Evolutionary conservation across 1,140 invertebrate genomes (phyloP).

Genomic region (Proctacanthus coquilletti): DNA sequence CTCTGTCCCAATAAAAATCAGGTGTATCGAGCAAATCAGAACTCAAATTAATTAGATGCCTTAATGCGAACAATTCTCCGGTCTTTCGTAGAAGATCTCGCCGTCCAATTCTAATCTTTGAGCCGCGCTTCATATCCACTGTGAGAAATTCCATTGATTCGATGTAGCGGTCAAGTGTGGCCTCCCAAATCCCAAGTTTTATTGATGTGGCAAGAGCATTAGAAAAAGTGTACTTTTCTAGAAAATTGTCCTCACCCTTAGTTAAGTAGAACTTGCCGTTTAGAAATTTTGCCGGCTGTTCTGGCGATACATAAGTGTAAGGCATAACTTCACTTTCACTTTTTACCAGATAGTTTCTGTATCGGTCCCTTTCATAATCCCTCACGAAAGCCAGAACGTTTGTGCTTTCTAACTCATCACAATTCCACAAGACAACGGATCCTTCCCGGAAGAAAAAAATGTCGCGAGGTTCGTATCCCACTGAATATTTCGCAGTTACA

Average conservation of each 20-base stretch:
- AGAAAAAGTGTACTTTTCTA: constrained; percentile 37
- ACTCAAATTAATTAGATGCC: constrained; percentile 80
- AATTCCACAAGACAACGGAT: constrained; percentile 85
- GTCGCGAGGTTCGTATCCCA: constrained; percentile 52
- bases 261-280: constrained; percentile 29
- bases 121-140: constrained; percentile 59
- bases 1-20: constrained; percentile 94
- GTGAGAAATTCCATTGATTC: constrained; percentile 68
- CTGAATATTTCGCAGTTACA: constrained; percentile 56
- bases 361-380: constrained; percentile 40
- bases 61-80: constrained; percentile 76
- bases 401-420: constrained; percentile 62
- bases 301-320: constrained; percentile 44
- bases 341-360: constrained; percentile 47
- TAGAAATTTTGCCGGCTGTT: background rate
- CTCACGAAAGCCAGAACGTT: constrained; percentile 61
- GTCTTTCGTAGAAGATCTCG: constrained; percentile 71
- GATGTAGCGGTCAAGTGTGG: constrained; percentile 64
- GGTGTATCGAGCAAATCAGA: constrained; percentile 88
- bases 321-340: constrained; percentile 72
- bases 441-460: constrained; percentile 81
- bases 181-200: constrained; percentile 85
- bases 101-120: constrained; percentile 45
- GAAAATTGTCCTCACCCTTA: constrained; percentile 17
- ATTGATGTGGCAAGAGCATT: constrained; percentile 86